Evolutionary conservation across 2,797 vertebrate species (phyloP), one percentile per base, ranked within the genome.

Genomic region (Anguilla megastoma): DNA sequence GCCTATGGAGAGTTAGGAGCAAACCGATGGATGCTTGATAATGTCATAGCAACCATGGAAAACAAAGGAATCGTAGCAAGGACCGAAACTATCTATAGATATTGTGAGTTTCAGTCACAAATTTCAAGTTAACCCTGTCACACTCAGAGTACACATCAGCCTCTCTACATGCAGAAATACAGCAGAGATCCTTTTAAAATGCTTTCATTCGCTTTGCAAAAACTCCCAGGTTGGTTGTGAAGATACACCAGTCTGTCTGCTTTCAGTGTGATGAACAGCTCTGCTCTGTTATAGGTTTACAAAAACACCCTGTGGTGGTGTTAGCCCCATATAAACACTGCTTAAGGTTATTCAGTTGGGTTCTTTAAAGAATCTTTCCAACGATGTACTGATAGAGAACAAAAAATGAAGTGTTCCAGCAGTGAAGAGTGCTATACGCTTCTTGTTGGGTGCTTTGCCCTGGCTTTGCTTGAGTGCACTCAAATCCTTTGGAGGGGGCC

Each of bases 31-130:
- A 56, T 14, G 6, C 48, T 45, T 50, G 79, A 82, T 82, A 50
- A 48, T 82, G 79, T n/a, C 82, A 84, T 84, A 84, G 82, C 82
- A 84, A 84, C 82, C 50, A 3, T 30, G n/a, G 50, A 27, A 4
- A 36, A 84, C 5, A 8, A 27, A 21, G 80, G 10, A 52, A 50
- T 52, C 45, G 0, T 79, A 45, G 33, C 4, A n/a, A 54, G 18
- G 50, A 56, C 24, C 24, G 0, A 10, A 48, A 50, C 50, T 12
- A 84, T 52, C 41, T 52, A 14, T 54, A 54, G 82, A 56, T 30
- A 27, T 56, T 84, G 82, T 48, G 50, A 56, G 27, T 52, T 30
- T 27, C 50, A n/a, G 21, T 80, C 45, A 10, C 1, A 1, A 2
- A 24, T 45, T 8, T 21, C 27, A 45, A 80, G 18, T 48, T 80